Conservation (phyloP, 2,888 invertebrate genomes). For the Sceliomorpha sp. region DNA sequence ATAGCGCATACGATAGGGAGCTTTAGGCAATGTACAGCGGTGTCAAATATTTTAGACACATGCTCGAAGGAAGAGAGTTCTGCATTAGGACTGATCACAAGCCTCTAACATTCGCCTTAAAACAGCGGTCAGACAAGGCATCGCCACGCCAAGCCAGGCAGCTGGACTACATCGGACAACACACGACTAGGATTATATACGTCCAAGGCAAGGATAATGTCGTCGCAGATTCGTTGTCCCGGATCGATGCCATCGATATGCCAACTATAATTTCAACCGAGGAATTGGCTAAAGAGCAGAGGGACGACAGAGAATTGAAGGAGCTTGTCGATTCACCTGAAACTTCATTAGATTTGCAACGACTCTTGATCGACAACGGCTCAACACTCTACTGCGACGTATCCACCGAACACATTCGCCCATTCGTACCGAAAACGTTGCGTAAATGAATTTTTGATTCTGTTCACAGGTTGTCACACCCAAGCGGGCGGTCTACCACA, state of each 20-base stretch:
- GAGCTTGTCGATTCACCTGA: background rate
- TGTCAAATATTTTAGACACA: conserved; percentile 32
- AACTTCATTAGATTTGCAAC: conserved; percentile 1
- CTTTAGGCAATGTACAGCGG: too few species aligned
- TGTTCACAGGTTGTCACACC: conserved; percentile 38
- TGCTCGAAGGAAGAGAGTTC: conserved; percentile 38
- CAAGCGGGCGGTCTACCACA: conserved; percentile 31
- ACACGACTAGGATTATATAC: conserved; percentile 22
- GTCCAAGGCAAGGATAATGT: conserved; percentile 17
- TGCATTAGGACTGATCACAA: conserved; percentile 38
- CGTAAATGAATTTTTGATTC: conserved; percentile 19
- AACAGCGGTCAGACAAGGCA: background rate
- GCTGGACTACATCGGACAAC: conserved; percentile 26
- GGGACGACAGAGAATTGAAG: conserved; percentile 3
- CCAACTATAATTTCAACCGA: background rate
- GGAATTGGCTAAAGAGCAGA: conserved; percentile 4
- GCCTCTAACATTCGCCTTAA: conserved; percentile 15
- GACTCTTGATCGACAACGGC: background rate
- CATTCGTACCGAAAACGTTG: conserved; percentile 1
- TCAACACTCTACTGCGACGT: background rate
- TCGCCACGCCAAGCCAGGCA: conserved; percentile 27
- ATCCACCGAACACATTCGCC: background rate
- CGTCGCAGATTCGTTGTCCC: conserved; percentile 13
- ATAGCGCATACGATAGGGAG: conserved; percentile 56
- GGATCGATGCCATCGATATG: conserved; percentile 9